A percentile compares a stretch with the other conserved stretches of the same genome.
phyloP scores from a whole-genome alignment of 2,797 vertebrate species.

The Rhinoraja longicauda region DNA sequence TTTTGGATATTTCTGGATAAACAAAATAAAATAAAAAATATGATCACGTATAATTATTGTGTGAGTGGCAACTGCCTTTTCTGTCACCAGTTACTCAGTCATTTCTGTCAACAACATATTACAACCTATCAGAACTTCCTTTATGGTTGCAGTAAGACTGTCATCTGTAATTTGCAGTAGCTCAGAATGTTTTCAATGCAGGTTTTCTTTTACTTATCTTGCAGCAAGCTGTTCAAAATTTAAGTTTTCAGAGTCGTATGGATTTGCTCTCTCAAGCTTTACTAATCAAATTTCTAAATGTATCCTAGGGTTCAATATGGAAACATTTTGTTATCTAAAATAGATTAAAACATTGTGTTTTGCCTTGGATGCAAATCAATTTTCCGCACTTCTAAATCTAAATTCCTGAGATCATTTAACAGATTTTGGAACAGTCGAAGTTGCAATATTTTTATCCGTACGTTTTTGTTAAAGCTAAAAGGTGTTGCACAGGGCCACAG shows the following conservation, averaged over 20 bases:
- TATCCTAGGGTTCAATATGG: background rate
- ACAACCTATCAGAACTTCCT: background rate
- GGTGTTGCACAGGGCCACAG: background rate
- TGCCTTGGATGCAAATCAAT: background rate
- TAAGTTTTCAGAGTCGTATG: background rate
- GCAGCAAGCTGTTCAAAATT: background rate
- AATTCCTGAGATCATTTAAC: background rate
- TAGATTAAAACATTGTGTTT: background rate
- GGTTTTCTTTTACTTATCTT: background rate
- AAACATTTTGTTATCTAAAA: background rate
- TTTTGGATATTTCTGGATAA: background rate
- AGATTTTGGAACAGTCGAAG: background rate
- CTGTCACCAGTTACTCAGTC: background rate
- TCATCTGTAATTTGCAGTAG: background rate
- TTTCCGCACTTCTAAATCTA: background rate
- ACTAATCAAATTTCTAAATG: conserved; percentile 1
- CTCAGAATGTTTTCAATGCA: background rate
- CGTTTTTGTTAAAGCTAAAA: background rate
- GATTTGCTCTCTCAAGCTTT: background rate
- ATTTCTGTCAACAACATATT: background rate
- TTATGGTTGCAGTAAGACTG: background rate
- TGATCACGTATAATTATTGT: background rate
- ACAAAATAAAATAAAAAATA: background rate
- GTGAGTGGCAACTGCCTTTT: background rate
- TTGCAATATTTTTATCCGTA: background rate